phyloP scores from a whole-genome alignment of 2,797 vertebrate genomes.

The Lepilemur ruficaudatus region DNA sequence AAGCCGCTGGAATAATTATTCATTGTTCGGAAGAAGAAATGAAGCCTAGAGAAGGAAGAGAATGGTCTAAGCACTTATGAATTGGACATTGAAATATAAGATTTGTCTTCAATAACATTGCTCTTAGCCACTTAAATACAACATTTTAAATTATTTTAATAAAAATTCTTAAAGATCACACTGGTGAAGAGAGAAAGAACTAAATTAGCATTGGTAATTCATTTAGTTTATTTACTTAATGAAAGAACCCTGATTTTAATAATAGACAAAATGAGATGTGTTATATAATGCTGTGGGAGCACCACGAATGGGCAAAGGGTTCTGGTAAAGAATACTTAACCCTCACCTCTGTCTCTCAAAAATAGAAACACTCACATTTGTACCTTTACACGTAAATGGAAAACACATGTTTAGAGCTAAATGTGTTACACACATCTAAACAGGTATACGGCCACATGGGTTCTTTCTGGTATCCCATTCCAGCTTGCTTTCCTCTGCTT shows the following conservation, averaged over 20 bases:
- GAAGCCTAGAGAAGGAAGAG: slow-evolving; percentile 15
- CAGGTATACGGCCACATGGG: neutral
- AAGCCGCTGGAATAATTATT: neutral
- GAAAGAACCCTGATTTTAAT: slow-evolving; percentile 38
- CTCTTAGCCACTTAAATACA: slow-evolving; percentile 12
- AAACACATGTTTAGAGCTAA: neutral
- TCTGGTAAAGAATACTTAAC: neutral
- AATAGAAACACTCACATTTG: neutral
- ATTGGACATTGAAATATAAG: neutral
- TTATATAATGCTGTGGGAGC: neutral
- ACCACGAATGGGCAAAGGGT: neutral
- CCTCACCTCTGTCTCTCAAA: neutral
- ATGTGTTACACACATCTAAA: neutral
- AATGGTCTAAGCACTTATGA: neutral
- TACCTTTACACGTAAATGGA: neutral
- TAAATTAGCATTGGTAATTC: neutral
- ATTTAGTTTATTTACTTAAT: slow-evolving; percentile 40
- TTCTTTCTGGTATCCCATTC: neutral
- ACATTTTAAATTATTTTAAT: neutral
- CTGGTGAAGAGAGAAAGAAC: neutral
- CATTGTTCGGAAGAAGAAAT: slow-evolving; percentile 11
- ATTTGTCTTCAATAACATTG: neutral
- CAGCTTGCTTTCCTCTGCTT: neutral
- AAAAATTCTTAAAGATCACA: slow-evolving; percentile 32
- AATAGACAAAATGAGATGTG: slow-evolving; percentile 12